These are phyloP conservation scores for Peromyscus nudipes DNA, from an alignment of 2,797 vertebrate genomes.

Conservation along the genomic window DNA sequence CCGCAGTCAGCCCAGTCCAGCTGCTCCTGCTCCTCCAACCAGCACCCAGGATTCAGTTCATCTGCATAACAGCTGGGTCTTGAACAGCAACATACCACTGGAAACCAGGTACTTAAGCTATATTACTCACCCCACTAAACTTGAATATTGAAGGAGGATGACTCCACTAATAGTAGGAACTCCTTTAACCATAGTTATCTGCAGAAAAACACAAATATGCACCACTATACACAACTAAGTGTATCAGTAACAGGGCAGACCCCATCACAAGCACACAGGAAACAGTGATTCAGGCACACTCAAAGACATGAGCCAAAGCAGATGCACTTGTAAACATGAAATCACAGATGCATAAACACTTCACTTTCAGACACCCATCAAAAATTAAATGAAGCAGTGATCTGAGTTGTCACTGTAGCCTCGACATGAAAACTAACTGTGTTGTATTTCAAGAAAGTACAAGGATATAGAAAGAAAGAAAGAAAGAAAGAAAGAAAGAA, in stretches of 20 bases:
- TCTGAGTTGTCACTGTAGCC: constrained; percentile 34
- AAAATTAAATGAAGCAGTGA: constrained; percentile 47
- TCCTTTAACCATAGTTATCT: background rate
- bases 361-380: constrained; percentile 11
- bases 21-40: constrained; percentile 90
- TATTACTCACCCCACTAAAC: constrained; percentile 36
- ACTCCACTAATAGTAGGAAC: background rate
- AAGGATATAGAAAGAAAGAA: background rate
- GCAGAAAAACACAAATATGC: background rate
- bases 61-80: constrained; percentile 98
- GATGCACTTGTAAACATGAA: background rate
- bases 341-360: background rate
- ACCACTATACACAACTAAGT: background rate
- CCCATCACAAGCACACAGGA: background rate
- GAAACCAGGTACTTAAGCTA: constrained; percentile 94
- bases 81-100: constrained; percentile 98
- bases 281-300: background rate
- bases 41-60: constrained; percentile 90
- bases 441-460: constrained; percentile 46
- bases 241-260: background rate
- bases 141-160: constrained; percentile 45
- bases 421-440: constrained; percentile 7
- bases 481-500: background rate
- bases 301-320: background rate
- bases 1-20: constrained; percentile 94